Conservation (phyloP, 64 coral and sea anemone genomes). For the Montipora capricornis region DNA sequence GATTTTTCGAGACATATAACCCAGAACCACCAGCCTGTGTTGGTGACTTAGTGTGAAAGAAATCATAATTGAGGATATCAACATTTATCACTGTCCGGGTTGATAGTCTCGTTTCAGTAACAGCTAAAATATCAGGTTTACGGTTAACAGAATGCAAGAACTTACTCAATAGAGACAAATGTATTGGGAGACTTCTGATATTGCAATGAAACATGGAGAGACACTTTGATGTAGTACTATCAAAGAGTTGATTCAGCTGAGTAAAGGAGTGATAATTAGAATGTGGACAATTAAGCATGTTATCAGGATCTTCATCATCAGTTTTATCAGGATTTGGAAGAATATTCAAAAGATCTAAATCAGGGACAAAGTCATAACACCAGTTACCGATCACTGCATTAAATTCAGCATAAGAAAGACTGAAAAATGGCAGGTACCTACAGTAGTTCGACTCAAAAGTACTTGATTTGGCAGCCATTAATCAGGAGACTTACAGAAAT, state of each 20-base stretch:
- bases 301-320: too few species aligned
- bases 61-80: too few species aligned
- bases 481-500: neutral
- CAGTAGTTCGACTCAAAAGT: neutral
- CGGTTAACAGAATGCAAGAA: constrained; percentile 7
- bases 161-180: neutral
- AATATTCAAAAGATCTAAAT: too few species aligned
- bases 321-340: neutral
- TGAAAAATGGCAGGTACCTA: too few species aligned
- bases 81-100: too few species aligned
- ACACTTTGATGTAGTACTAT: constrained; percentile 1
- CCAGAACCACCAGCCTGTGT: too few species aligned
- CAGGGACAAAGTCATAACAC: too few species aligned
- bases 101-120: neutral
- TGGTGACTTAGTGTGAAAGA: too few species aligned
- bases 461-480: neutral
- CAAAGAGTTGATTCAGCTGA: neutral
- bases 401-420: too few species aligned
- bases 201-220: constrained; percentile 20
- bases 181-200: constrained; percentile 1
- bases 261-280: neutral
- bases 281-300: too few species aligned
- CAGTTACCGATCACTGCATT: too few species aligned
- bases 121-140: neutral
- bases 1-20: too few species aligned